Evolutionary conservation across 2,888 invertebrate genomes (phyloP), one percentile per base, ranked within the genome.

Genomic region (Pseudolycoriella hygida): DNA sequence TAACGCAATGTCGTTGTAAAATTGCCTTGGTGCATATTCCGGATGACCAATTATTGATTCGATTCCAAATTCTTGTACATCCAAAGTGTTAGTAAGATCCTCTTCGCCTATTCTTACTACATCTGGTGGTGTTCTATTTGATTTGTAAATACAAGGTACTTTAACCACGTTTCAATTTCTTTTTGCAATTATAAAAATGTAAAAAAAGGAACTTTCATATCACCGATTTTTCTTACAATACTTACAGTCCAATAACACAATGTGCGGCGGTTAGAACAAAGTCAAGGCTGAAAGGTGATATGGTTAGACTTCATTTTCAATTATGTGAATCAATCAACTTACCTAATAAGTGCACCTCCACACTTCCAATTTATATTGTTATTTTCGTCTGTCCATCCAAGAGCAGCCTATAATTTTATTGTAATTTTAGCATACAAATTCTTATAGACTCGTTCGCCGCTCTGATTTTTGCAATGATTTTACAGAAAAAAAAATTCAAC

Each of bases 1-100:
- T 0, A 82, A 59, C 0, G 78, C 79, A 43, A 82, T 76, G 53
- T 82, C 81, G 51, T 79, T 65, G 60, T 81, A 80, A 15, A 69
- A 67, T 0, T 55, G 52, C 0, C 71, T 70, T 0, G 70, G 65
- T 1, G 56, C 58, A 60, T 77, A 78, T 0, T 66, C 55, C 0
- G 77, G 77, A 53, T 80, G 75, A 2, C 60, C 57, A 47, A 66
- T 61, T 17, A 46, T 43, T 10, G 20, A 6, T 11, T 39, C 32
- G n/a, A 49, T 43, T 4, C 25, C 17, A 32, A 47, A 47, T 37
- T 47, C 46, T 17, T 44, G 30, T 4, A 17, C 15, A 3, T 5
- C 3, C n/a, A 39, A 39, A 8, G 44, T 6, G 51, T 48, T 37
- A 2, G 38, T 32, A 1, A 59, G 48, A 47, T 57, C 57, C 8